Percentiles rank a stretch among this genome's conserved stretches.
Evolutionary conservation across 2,797 vertebrate species (phyloP).

Genomic region (Mormyrus proboscirostris): DNA sequence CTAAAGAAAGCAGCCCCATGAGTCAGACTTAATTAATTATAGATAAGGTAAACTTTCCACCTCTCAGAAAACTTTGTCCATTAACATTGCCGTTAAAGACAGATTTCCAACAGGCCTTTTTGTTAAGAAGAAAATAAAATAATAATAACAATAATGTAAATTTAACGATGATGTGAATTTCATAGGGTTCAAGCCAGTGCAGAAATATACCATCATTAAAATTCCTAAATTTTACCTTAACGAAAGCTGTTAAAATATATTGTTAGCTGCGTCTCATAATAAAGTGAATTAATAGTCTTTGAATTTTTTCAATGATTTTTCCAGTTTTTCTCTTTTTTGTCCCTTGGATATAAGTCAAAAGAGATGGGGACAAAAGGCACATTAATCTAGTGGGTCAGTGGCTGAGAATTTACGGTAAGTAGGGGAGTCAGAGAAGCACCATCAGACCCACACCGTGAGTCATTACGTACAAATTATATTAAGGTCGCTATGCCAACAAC

Average conservation of each 20-base stretch:
- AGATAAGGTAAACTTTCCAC: not conserved
- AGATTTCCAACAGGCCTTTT: not conserved
- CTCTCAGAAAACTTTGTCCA: not conserved
- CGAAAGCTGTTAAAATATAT: not conserved
- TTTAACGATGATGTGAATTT: not conserved
- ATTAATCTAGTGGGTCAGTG: not conserved
- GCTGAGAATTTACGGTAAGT: not conserved
- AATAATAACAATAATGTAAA: not conserved
- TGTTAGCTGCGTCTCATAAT: not conserved
- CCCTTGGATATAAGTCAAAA: not conserved
- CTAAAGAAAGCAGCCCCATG: not conserved
- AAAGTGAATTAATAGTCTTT: not conserved
- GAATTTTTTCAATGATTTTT: not conserved
- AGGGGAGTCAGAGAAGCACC: not conserved
- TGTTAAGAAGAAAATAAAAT: not conserved
- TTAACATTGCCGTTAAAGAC: not conserved
- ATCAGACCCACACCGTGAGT: not conserved
- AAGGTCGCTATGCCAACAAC: not conserved
- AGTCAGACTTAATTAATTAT: constrained; percentile 1
- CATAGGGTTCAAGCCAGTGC: not conserved
- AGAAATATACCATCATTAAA: not conserved
- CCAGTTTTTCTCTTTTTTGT: not conserved
- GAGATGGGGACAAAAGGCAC: not conserved
- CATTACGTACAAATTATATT: not conserved
- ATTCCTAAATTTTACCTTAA: not conserved